Percentiles rank a stretch among this genome's conserved stretches.
phyloP scores from a whole-genome alignment of 1,140 invertebrate genomes.

The Copidosoma floridanum region DNA sequence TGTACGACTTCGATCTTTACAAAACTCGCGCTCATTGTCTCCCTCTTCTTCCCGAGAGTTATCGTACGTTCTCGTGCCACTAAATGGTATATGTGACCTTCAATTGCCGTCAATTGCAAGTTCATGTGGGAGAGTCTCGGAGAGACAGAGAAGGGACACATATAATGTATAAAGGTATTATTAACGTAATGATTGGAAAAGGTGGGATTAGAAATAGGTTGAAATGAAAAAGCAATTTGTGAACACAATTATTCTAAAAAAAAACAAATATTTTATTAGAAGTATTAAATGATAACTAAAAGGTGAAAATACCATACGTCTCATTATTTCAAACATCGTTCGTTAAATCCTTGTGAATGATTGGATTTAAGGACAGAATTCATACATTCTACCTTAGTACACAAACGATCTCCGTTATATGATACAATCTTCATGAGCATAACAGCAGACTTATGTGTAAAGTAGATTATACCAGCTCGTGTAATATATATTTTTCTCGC shows the following conservation, averaged over 20 bases:
- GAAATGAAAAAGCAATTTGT: not conserved
- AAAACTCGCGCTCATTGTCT: no score
- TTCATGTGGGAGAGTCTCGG: no score
- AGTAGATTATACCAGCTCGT: slow-evolving; percentile 10
- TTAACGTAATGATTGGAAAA: no score
- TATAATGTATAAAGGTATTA: no score
- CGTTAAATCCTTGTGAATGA: slow-evolving; percentile 12
- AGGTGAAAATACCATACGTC: slow-evolving; percentile 13
- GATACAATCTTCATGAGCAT: slow-evolving; percentile 12
- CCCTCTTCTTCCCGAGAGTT: no score
- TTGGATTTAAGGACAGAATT: slow-evolving; percentile 10
- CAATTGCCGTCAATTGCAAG: no score
- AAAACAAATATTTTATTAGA: slow-evolving; percentile 18
- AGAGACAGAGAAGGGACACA: no score
- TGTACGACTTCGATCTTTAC: no score
- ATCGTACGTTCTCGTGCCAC: no score
- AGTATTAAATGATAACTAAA: slow-evolving; percentile 14
- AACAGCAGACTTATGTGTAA: slow-evolving; percentile 2
- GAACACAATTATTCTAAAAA: slow-evolving; percentile 10
- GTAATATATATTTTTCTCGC: slow-evolving; percentile 1
- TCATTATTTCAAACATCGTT: not conserved
- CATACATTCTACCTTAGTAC: slow-evolving; percentile 11
- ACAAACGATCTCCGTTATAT: slow-evolving; percentile 13
- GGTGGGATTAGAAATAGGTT: no score
- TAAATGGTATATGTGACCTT: no score